These are phyloP conservation scores for cat (Felis catus) DNA, from an alignment of 2,113 vertebrate genomes.

Conservation along the genomic window F.catus_Fca126_mat1.0 CM031419.1:44118501-44119000, in stretches of 20 bases:
- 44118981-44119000: background rate
- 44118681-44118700: background rate
- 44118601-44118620: conserved; percentile 60
- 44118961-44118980: conserved; percentile 18
- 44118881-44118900: background rate
- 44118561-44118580: conserved; percentile 39
- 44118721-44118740: background rate
- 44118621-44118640: background rate
- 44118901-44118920: background rate
- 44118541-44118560: conserved; percentile 35
- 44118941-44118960: background rate
- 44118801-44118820: background rate
- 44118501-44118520: conserved; percentile 58
- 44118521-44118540: conserved; percentile 60
- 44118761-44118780: background rate
- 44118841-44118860: background rate
- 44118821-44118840: background rate
- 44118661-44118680: background rate
- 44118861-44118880: background rate
- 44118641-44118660: background rate
- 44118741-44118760: background rate
- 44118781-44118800: background rate
- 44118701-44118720: too few species aligned
- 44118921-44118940: background rate
- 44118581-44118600: conserved; percentile 6